Percentiles rank a stretch among this genome's conserved stretches.
Evolutionary conservation across 2,888 invertebrate species (phyloP).

Genomic region (Iselma pallidipennis): DNA sequence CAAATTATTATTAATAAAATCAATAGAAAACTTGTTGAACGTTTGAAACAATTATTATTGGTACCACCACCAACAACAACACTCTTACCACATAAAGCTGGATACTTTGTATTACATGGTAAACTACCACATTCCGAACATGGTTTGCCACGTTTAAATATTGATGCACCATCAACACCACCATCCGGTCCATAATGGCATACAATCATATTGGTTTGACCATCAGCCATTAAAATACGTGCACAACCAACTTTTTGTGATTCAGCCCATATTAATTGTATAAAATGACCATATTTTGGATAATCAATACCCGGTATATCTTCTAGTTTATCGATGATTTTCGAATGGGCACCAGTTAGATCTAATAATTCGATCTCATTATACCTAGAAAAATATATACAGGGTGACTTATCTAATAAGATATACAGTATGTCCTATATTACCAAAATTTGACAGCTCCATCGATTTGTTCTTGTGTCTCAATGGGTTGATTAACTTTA

Average conservation of each 20-base stretch:
- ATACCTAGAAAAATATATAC: too few relatives aligned
- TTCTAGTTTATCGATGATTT: neutral
- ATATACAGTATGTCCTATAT: too few relatives aligned
- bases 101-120: neutral
- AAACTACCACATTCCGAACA: neutral
- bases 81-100: neutral
- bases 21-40: too few relatives aligned
- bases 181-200: neutral
- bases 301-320: neutral
- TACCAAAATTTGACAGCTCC: neutral
- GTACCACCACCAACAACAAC: too few relatives aligned
- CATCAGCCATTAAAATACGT: neutral
- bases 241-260: neutral
- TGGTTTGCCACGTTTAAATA: neutral
- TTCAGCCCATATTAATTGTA: neutral
- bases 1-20: too few relatives aligned
- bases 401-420: too few relatives aligned
- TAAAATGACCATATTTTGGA: neutral
- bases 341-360: neutral
- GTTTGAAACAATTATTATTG: too few relatives aligned
- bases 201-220: neutral
- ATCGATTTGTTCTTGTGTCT: neutral
- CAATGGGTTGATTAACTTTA: neutral
- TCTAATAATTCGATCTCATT: neutral
- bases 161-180: neutral